Evolutionary conservation across 2,113 vertebrate genomes (phyloP).

Genomic region (Ranitomeya variabilis): DNA sequence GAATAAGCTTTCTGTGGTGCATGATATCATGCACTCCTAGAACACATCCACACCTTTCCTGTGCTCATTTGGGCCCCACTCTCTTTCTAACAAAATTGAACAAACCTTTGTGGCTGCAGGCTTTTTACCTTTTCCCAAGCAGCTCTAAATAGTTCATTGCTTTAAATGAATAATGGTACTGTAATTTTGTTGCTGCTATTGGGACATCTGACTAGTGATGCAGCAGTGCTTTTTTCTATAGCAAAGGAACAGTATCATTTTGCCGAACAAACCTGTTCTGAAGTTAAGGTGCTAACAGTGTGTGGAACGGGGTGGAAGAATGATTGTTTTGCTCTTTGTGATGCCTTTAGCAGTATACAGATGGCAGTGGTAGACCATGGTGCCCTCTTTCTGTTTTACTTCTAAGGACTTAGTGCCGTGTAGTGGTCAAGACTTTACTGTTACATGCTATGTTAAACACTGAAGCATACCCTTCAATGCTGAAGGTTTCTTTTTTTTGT

Average conservation of each 20-base stretch:
- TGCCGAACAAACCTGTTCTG: constrained; percentile 36
- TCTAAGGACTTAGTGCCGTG: neutral
- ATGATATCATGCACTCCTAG: constrained; percentile 34
- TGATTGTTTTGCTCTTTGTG: constrained; percentile 32
- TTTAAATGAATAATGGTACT: constrained; percentile 51
- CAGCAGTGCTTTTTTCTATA: constrained; percentile 49
- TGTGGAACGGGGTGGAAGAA: constrained; percentile 17
- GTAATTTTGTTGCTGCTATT: constrained; percentile 47
- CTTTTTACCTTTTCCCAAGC: constrained; percentile 12
- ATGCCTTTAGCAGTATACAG: constrained; percentile 3
- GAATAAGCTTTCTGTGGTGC: constrained; percentile 35
- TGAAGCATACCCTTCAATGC: neutral
- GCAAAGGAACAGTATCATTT: constrained; percentile 33
- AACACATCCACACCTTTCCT: constrained; percentile 22
- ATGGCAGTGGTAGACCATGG: neutral
- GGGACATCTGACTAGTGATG: constrained; percentile 7
- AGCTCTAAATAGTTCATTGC: constrained; percentile 28
- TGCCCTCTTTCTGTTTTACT: constrained; percentile 6
- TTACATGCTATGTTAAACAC: constrained; percentile 19
- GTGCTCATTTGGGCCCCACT: constrained; percentile 57
- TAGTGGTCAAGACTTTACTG: neutral
- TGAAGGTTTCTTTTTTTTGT: neutral
- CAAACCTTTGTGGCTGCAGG: constrained; percentile 44
- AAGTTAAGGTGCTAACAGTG: constrained; percentile 51
- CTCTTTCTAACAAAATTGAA: constrained; percentile 33